A percentile compares a stretch with the other conserved stretches of the same genome.
Conservation (phyloP, 1,140 invertebrate species). For the Leucophenga varia region DNA sequence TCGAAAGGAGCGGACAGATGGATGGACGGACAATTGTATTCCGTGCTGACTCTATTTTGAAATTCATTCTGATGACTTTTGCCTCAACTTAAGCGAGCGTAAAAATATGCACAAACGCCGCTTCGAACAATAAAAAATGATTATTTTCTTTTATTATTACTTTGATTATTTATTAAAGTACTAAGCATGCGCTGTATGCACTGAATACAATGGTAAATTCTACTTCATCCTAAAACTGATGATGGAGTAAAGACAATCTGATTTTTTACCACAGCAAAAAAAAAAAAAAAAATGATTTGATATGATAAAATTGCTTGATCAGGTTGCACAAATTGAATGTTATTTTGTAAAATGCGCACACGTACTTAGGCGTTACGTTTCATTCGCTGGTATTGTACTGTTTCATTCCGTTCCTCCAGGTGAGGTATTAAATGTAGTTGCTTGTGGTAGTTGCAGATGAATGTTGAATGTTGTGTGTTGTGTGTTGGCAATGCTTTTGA, state of each 20-base stretch:
- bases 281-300: neutral
- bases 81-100: slow-evolving; percentile 44
- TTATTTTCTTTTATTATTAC: slow-evolving; percentile 32
- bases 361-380: slow-evolving; percentile 38
- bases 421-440: too few species aligned
- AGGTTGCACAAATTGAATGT: slow-evolving; percentile 55
- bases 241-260: too few species aligned
- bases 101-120: slow-evolving; percentile 32
- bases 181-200: too few species aligned
- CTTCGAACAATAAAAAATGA: slow-evolving; percentile 30
- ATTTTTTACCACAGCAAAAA: slow-evolving; percentile 4
- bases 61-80: slow-evolving; percentile 17
- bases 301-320: slow-evolving; percentile 43
- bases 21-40: slow-evolving; percentile 34
- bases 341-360: slow-evolving; percentile 51
- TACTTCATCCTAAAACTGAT: too few species aligned
- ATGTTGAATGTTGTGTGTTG: too few species aligned
- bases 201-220: too few species aligned
- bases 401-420: too few species aligned
- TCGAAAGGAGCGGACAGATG: slow-evolving; percentile 11
- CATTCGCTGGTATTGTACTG: slow-evolving; percentile 5
- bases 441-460: too few species aligned
- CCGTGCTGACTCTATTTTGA: slow-evolving; percentile 19
- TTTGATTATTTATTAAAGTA: slow-evolving; percentile 39
- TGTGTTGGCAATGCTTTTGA: slow-evolving; percentile 8